These are phyloP conservation scores for Hydraecia micacea DNA, from an alignment of 2,888 invertebrate genomes.

Conservation along the genomic window DNA sequence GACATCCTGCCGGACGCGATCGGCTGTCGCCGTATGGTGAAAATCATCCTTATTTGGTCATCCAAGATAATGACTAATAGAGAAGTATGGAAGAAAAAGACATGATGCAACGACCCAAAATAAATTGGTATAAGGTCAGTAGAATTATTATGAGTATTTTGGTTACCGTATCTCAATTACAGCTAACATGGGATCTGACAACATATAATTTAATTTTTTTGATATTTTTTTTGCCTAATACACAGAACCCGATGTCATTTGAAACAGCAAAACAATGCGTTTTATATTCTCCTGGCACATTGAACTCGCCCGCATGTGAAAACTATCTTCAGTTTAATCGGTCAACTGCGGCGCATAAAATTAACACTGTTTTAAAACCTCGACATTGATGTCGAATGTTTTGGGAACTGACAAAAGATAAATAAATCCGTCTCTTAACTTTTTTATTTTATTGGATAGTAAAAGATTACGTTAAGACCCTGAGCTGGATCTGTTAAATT, in stretches of 20 bases:
- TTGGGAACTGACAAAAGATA: background rate
- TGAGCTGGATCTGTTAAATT: no score
- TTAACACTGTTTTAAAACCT: conserved; percentile 30
- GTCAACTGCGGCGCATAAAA: conserved; percentile 25
- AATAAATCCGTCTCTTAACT: background rate
- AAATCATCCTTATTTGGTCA: no score
- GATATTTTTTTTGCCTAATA: background rate
- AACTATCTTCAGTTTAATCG: conserved; percentile 29
- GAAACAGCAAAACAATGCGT: background rate
- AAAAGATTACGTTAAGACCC: no score
- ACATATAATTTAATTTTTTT: background rate
- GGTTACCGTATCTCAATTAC: background rate
- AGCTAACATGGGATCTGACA: background rate
- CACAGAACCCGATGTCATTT: background rate
- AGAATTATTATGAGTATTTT: no score
- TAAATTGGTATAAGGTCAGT: no score
- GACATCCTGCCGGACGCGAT: no score
- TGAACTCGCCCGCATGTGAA: conserved; percentile 45
- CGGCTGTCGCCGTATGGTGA: no score
- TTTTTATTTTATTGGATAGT: background rate
- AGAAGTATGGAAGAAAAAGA: no score
- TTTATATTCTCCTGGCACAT: conserved; percentile 1
- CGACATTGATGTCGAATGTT: conserved; percentile 23
- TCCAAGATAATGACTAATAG: no score
- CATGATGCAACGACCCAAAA: no score